Conservation (phyloP, 2,797 vertebrate species). For the Sebastes nivosus region DNA sequence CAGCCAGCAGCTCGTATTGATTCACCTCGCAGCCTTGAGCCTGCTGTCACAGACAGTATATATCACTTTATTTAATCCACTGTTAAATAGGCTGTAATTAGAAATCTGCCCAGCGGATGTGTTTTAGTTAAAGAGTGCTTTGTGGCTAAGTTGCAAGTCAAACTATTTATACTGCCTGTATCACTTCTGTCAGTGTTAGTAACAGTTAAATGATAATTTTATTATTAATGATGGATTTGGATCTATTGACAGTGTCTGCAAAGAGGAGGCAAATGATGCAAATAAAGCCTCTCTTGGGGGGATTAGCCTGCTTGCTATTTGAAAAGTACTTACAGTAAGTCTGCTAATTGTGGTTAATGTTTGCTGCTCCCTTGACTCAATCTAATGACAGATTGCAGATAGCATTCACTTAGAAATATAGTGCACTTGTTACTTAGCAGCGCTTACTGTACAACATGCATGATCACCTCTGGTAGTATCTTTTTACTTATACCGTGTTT, state of each 20-base stretch:
- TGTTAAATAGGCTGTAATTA: conserved; percentile 76
- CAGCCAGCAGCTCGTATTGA: conserved; percentile 63
- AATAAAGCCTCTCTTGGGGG: conserved; percentile 65
- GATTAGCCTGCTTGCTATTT: conserved; percentile 62
- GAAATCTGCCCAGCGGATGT: conserved; percentile 65
- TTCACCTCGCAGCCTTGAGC: conserved; percentile 67
- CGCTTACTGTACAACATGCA: not conserved
- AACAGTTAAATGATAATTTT: conserved; percentile 21
- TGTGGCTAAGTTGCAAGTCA: conserved; percentile 36
- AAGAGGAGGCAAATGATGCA: conserved; percentile 66
- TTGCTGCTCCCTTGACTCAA: conserved; percentile 57
- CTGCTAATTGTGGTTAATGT: conserved; percentile 71
- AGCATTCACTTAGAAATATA: conserved; percentile 21
- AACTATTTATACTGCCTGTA: conserved; percentile 4
- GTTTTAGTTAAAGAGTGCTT: conserved; percentile 56
- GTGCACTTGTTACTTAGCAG: conserved; percentile 1
- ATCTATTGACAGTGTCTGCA: conserved; percentile 59
- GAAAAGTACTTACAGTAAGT: conserved; percentile 72
- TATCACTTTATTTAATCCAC: conserved; percentile 80
- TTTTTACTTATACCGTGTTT: not conserved
- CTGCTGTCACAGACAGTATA: conserved; percentile 74
- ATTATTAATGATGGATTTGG: conserved; percentile 51
- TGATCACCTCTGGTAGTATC: not conserved
- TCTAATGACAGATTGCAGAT: conserved; percentile 50
- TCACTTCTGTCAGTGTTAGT: conserved; percentile 12